phyloP scores from a whole-genome alignment of 2,113 vertebrate species.

The Murina feae region DNA sequence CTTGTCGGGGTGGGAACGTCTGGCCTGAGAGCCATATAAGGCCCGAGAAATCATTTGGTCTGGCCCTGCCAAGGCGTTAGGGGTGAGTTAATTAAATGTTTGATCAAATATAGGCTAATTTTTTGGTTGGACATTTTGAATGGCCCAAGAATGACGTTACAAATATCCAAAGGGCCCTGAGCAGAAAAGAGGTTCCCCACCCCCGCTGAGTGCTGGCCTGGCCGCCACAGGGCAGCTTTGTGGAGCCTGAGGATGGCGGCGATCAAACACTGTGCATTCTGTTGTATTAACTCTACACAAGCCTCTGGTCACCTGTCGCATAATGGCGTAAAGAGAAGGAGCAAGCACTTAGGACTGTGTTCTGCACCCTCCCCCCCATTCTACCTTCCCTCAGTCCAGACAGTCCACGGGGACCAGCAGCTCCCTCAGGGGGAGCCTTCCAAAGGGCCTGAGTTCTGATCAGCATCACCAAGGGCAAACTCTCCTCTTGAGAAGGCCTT shows the following conservation, averaged over 20 bases:
- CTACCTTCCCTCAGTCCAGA: background rate
- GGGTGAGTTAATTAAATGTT: too few species aligned
- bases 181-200: too few species aligned
- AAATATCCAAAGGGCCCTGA: too few species aligned
- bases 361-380: background rate
- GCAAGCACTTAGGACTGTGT: background rate
- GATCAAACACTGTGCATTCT: background rate
- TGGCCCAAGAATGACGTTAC: too few species aligned
- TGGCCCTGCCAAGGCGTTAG: too few species aligned
- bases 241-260: background rate
- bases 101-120: too few species aligned
- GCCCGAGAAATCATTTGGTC: too few species aligned
- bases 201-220: background rate
- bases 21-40: too few species aligned
- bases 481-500: slow-evolving; percentile 12
- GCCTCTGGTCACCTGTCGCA: background rate
- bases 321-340: background rate
- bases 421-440: background rate
- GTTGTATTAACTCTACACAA: background rate
- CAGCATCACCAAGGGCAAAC: slow-evolving; percentile 38
- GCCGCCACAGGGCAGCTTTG: background rate
- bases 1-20: background rate
- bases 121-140: too few species aligned
- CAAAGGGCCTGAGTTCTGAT: background rate
- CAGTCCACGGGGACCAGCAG: background rate